Evolutionary conservation across 2,797 vertebrate species (phyloP).

Genomic region (Sebastes taczanowskii): DNA sequence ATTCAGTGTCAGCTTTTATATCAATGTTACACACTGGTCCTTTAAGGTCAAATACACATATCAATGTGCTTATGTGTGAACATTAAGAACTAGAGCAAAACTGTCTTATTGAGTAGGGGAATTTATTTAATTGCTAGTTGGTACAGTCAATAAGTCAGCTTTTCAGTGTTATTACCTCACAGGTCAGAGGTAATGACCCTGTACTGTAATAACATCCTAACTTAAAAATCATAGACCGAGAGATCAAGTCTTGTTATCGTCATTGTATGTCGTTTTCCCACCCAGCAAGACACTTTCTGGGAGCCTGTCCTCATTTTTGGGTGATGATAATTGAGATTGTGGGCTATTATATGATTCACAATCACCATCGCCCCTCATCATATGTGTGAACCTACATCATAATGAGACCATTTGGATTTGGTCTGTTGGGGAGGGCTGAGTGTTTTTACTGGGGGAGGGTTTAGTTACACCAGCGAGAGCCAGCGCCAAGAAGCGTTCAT

Average conservation of each 20-base stretch:
- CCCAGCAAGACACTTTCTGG: not conserved
- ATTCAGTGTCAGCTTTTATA: not conserved
- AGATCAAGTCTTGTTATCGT: not conserved
- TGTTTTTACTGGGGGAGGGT: constrained; percentile 26
- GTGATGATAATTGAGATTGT: constrained; percentile 2
- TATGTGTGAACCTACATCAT: constrained; percentile 41
- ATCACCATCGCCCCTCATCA: not conserved
- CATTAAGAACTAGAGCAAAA: not conserved
- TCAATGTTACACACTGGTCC: not conserved
- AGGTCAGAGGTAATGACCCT: no score
- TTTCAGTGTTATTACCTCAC: not conserved
- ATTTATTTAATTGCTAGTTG: no score
- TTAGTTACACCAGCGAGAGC: constrained; percentile 1
- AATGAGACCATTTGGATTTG: constrained; percentile 21
- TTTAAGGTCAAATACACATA: no score
- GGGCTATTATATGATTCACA: not conserved
- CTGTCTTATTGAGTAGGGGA: not conserved
- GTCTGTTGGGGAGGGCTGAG: not conserved
- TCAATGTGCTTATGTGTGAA: not conserved
- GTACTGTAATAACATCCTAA: not conserved
- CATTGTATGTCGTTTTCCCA: not conserved
- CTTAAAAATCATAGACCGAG: not conserved
- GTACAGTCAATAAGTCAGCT: not conserved
- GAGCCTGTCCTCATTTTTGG: not conserved
- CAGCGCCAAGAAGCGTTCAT: constrained; percentile 33